Conservation (phyloP, 2,113 vertebrate genomes). For the Cisticola juncidis region DNA sequence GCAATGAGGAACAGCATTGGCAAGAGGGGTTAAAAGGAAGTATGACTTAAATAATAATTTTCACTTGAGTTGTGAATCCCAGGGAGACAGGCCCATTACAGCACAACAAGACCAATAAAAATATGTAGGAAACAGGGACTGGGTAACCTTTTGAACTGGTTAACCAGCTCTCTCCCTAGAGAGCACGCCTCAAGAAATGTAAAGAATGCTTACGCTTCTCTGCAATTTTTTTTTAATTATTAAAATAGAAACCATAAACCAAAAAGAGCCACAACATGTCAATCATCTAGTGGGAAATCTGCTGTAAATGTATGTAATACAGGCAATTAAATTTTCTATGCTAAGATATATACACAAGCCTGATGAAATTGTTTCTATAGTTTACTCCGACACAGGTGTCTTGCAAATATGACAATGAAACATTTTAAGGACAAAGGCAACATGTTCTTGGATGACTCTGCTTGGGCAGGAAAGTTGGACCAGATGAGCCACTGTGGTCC, state of each 20-base stretch:
- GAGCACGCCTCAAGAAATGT: not conserved
- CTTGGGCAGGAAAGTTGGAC: not conserved
- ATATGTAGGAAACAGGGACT: not conserved
- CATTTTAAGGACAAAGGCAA: not conserved
- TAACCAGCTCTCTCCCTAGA: not conserved
- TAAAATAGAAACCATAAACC: not conserved
- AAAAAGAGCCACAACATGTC: not conserved
- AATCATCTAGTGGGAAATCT: not conserved
- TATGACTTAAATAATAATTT: not conserved
- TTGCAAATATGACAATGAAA: not conserved
- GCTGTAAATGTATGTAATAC: not conserved
- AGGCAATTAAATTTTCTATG: not conserved
- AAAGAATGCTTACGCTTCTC: not conserved
- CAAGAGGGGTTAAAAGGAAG: not conserved
- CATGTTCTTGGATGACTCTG: not conserved
- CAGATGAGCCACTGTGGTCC: not conserved
- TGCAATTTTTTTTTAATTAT: not conserved
- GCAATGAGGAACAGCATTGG: not conserved
- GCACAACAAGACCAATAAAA: not conserved
- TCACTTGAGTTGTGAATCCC: not conserved
- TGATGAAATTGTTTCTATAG: not conserved
- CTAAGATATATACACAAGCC: not conserved
- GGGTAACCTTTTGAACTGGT: not conserved
- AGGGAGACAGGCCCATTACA: not conserved
- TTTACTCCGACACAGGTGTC: not conserved